phyloP scores from a whole-genome alignment of 2,888 invertebrate genomes.

The Drosophila colorata region DNA sequence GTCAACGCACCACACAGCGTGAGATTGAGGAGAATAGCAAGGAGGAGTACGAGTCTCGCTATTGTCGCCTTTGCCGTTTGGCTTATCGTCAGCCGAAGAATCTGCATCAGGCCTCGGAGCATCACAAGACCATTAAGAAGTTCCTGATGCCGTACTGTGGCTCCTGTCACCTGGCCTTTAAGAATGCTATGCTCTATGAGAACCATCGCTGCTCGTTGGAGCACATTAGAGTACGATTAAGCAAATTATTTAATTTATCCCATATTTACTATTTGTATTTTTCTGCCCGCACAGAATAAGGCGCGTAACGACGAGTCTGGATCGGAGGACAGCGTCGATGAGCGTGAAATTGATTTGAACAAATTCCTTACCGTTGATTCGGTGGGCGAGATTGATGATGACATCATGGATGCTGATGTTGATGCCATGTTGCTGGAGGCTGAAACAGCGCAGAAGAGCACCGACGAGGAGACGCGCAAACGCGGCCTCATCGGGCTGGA shows the following conservation, averaged over 20 bases:
- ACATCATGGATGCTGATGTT: conserved; percentile 86
- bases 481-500: conserved; percentile 91
- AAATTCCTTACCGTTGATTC: conserved; percentile 96
- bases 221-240: conserved; percentile 89
- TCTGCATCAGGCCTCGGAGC: conserved; percentile 92
- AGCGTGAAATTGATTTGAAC: conserved; percentile 91
- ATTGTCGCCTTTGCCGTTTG: conserved; percentile 91
- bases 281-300: conserved; percentile 86
- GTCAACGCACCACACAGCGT: conserved; percentile 92
- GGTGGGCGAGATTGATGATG: conserved; percentile 91
- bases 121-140: conserved; percentile 93
- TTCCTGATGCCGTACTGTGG: conserved; percentile 93
- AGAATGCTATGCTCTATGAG: conserved; percentile 94
- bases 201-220: conserved; percentile 93
- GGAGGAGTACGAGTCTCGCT: conserved; percentile 88
- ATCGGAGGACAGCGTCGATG: conserved; percentile 89
- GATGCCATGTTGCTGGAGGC: conserved; percentile 86
- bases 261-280: background rate
- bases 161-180: conserved; percentile 91
- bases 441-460: conserved; percentile 87
- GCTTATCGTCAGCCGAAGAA: conserved; percentile 91
- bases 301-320: conserved; percentile 86
- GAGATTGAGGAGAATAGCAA: conserved; percentile 90
- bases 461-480: conserved; percentile 87
- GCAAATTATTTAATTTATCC: background rate